Conservation (phyloP, 2,888 invertebrate genomes). For the Bugula neritina region DNA sequence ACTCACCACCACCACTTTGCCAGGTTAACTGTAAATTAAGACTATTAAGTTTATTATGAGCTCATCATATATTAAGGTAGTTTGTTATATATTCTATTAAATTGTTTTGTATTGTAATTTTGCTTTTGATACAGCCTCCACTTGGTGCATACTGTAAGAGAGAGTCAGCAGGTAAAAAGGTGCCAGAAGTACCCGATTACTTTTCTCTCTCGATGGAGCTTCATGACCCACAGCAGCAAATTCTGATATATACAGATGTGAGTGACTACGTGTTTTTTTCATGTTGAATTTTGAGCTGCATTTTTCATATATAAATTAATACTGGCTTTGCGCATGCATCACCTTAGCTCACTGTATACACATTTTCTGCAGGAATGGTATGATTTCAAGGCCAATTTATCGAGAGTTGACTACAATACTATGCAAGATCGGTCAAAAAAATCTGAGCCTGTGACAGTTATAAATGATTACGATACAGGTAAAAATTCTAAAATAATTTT, state of each 20-base stretch:
- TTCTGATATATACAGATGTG: conserved; percentile 24
- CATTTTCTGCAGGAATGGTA: conserved; percentile 27
- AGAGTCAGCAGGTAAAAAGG: neutral
- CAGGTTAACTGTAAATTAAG: no score
- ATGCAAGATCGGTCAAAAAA: neutral
- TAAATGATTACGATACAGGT: conserved; percentile 19
- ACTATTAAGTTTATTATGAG: no score
- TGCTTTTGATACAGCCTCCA: conserved; percentile 26
- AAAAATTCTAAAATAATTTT: no score
- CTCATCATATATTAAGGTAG: no score
- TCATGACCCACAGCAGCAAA: neutral
- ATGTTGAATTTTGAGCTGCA: no score
- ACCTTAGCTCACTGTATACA: no score
- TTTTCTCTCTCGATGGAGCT: neutral
- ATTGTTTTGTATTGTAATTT: no score
- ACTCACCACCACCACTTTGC: no score
- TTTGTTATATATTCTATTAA: no score
- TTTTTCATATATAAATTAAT: no score
- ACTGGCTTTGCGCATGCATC: no score
- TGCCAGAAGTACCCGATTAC: conserved; percentile 7
- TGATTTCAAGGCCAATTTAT: conserved; percentile 9
- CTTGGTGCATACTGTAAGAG: conserved; percentile 14
- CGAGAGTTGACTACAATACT: conserved; percentile 11
- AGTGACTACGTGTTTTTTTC: no score
- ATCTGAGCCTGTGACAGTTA: neutral